phyloP scores from a whole-genome alignment of 2,888 invertebrate species.

The Hyppa rectilinea region DNA sequence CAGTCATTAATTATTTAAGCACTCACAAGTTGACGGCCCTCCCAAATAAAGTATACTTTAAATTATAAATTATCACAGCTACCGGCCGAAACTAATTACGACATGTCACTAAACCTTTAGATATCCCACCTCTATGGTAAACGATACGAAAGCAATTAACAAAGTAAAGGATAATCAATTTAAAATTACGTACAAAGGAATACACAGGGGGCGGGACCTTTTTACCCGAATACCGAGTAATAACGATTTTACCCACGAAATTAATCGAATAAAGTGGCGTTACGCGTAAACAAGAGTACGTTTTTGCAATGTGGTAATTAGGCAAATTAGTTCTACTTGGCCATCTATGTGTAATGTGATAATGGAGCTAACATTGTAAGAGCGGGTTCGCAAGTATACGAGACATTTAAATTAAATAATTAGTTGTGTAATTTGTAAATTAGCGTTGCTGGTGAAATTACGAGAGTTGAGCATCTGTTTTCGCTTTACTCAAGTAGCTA shows the following conservation, averaged over 20 bases:
- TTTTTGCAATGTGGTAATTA: conserved; percentile 63
- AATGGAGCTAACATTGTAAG: conserved; percentile 39
- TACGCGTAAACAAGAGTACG: conserved; percentile 50
- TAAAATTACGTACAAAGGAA: conserved; percentile 48
- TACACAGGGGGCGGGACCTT: conserved; percentile 29
- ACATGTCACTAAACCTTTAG: not conserved
- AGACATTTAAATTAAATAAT: conserved; percentile 68
- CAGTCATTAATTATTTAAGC: conserved; percentile 49
- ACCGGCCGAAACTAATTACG: not conserved
- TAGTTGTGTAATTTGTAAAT: conserved; percentile 67
- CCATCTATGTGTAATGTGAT: conserved; percentile 42
- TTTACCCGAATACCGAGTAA: conserved; percentile 33
- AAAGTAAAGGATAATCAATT: conserved; percentile 49
- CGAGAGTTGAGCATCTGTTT: conserved; percentile 60
- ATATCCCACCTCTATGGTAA: conserved; percentile 3
- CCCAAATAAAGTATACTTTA: conserved; percentile 37
- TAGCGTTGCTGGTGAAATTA: conserved; percentile 54
- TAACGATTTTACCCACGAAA: conserved; percentile 53
- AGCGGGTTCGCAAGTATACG: conserved; percentile 42
- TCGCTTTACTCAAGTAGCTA: conserved; percentile 42
- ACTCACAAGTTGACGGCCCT: conserved; percentile 36
- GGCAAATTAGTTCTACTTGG: conserved; percentile 49
- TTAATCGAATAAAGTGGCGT: conserved; percentile 57
- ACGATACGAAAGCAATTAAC: conserved; percentile 48
- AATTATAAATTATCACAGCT: conserved; percentile 30